Evolutionary conservation across 2,888 invertebrate genomes (phyloP), one percentile per base, ranked within the genome.

Genomic region (Mesorhabditis spiculigera): DNA sequence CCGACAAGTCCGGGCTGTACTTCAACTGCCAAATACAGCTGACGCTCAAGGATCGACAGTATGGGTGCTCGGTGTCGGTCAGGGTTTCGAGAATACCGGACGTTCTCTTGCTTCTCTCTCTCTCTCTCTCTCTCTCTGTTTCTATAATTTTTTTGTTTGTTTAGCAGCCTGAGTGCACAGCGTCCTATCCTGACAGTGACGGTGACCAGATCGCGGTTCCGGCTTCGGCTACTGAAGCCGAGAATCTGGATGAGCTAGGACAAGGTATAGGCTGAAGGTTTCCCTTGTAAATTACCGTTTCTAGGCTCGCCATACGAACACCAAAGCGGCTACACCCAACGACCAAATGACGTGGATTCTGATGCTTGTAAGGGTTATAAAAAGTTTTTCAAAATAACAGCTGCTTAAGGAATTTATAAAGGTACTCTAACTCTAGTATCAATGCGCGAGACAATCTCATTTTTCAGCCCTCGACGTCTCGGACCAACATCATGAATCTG

Each of bases 21-120:
- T 85, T 86, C 75, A 84, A 86, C 63, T 85, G 85, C 70, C 85
- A 86, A 71, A 81, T 85, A 45, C 82, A 81, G 41, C 73, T 85
- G 67, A 78, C 83, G 10, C 74, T 85, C 64, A 82, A 82, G 66
- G 84, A 85, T 67, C 70, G 68, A n/a, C 68, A 71, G 43, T 72
- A 72, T 63, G 81, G 81, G 62, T 82, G 82, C 71, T 43, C 70
- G 5, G 73, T 69, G 28, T 74, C 79, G 71, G 82, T 82, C 68
- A 65, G 73, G 68, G 13, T 58, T 3, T n/a, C 3, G 6, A 63
- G 4, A 16, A 42, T 5, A 41, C 4, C 16, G 1, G 1, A 63
- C 43, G 45, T 28, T 58, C 63, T 61, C 16, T 41, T 13, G 41
- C 63, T 65, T 44, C 42, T 43, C 4, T 67, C 41, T 28, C 28